Percentiles rank a stretch among this genome's conserved stretches.
Evolutionary conservation across 2,888 invertebrate genomes (phyloP).

Genomic region (Amphiduros pacificus): DNA sequence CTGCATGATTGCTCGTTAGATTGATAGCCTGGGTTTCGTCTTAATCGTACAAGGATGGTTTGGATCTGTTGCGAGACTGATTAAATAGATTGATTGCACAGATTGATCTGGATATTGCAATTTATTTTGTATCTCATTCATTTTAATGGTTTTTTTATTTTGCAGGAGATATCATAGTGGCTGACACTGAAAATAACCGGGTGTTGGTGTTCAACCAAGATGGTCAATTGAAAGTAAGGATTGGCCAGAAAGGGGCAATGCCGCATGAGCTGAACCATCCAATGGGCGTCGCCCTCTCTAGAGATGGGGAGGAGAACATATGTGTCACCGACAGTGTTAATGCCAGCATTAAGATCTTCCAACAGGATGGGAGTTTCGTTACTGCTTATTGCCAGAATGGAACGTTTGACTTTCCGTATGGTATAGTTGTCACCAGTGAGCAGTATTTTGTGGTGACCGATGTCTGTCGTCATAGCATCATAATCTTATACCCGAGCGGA

Average conservation of each 20-base stretch:
- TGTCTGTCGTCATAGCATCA: constrained; percentile 48
- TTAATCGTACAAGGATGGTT: no score
- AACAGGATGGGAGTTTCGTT: constrained; percentile 39
- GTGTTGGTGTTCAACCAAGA: constrained; percentile 50
- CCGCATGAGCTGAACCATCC: constrained; percentile 48
- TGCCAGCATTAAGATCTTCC: constrained; percentile 48
- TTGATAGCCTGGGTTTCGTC: no score
- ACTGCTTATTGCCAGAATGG: constrained; percentile 36
- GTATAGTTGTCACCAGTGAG: constrained; percentile 42
- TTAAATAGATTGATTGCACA: no score
- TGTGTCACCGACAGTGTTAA: constrained; percentile 53
- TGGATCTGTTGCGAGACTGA: no score
- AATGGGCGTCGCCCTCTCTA: constrained; percentile 46
- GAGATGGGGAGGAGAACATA: constrained; percentile 41
- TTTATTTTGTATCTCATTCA: no score
- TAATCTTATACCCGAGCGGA: constrained; percentile 43
- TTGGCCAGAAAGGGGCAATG: constrained; percentile 44
- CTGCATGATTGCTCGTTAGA: no score
- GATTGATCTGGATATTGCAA: no score
- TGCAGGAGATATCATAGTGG: constrained; percentile 50
- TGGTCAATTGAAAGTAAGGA: constrained; percentile 45
- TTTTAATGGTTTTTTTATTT: constrained; percentile 5
- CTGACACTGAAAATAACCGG: constrained; percentile 53
- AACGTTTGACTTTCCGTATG: constrained; percentile 48
- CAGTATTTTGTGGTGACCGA: constrained; percentile 45